Evolutionary conservation across 64 coral and sea anemone species (phyloP).

Genomic region (Pachyseris speciosa): DNA sequence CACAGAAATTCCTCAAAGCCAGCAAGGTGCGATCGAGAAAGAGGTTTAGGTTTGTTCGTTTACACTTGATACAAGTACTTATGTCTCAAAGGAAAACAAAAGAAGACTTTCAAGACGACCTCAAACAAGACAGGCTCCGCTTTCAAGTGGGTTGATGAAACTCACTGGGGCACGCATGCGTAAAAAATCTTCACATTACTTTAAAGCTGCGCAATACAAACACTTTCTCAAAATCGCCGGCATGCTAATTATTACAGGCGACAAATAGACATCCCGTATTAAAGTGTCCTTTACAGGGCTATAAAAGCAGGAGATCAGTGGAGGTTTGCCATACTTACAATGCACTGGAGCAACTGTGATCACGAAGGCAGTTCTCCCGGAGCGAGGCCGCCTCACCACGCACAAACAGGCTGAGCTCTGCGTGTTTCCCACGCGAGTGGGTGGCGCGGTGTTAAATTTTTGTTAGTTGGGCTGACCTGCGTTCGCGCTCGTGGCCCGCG

Average conservation of each 20-base stretch:
- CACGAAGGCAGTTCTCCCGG: slow-evolving; percentile 90
- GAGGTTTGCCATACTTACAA: slow-evolving; percentile 84
- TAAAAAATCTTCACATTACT: background rate
- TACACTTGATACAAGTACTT: too few species aligned
- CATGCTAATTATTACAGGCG: background rate
- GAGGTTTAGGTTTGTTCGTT: too few species aligned
- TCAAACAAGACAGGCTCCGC: too few species aligned
- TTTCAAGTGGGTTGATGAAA: too few species aligned
- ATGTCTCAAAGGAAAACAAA: too few species aligned
- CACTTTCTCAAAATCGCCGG: background rate
- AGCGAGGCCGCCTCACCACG: slow-evolving; percentile 70
- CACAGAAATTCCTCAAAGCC: too few species aligned
- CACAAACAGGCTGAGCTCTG: slow-evolving; percentile 61
- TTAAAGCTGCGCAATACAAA: background rate
- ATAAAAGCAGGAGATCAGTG: slow-evolving; percentile 63
- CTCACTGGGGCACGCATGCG: background rate
- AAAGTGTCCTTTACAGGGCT: background rate
- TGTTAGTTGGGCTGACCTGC: slow-evolving; percentile 79
- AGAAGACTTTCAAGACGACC: too few species aligned
- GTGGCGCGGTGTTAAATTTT: slow-evolving; percentile 95
- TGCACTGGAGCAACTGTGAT: slow-evolving; percentile 96
- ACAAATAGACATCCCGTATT: slow-evolving; percentile 3
- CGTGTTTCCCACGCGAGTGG: slow-evolving; percentile 64
- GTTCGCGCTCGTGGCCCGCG: slow-evolving; percentile 81
- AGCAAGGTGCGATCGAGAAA: too few species aligned